Conservation (phyloP, 2,888 invertebrate species). For the Drosophila percnosoma region DNA sequence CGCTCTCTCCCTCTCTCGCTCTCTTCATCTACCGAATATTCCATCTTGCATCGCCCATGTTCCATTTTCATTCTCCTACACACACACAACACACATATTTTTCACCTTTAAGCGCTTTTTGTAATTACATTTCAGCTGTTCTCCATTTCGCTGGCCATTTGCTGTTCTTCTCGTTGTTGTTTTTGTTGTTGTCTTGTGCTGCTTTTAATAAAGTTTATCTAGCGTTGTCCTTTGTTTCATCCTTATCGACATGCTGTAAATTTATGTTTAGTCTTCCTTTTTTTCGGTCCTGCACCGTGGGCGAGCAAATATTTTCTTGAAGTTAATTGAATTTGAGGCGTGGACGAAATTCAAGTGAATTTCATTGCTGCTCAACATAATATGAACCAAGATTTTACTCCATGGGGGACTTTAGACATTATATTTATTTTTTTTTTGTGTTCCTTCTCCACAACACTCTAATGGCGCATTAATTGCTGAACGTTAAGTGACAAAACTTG, state of each 20-base stretch:
- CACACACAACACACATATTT: slow-evolving; percentile 49
- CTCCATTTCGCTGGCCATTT: slow-evolving; percentile 50
- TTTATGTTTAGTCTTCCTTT: slow-evolving; percentile 63
- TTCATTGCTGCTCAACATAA: slow-evolving; percentile 69
- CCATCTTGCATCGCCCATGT: slow-evolving; percentile 22
- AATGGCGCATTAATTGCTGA: slow-evolving; percentile 67
- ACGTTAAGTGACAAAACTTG: slow-evolving; percentile 71
- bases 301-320: slow-evolving; percentile 77
- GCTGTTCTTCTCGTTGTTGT: slow-evolving; percentile 25
- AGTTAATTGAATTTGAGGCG: slow-evolving; percentile 79
- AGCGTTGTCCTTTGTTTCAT: slow-evolving; percentile 76
- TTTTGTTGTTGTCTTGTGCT: slow-evolving; percentile 38
- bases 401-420: slow-evolving; percentile 10
- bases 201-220: slow-evolving; percentile 78
- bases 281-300: slow-evolving; percentile 50
- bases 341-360: slow-evolving; percentile 63
- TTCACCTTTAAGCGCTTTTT: slow-evolving; percentile 77
- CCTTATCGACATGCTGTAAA: slow-evolving; percentile 76
- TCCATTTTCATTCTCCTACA: slow-evolving; percentile 23
- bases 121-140: slow-evolving; percentile 77
- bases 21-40: neutral
- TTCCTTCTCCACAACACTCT: slow-evolving; percentile 21
- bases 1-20: neutral
- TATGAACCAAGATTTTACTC: slow-evolving; percentile 44
- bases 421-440: neutral